Evolutionary conservation across 37 sponge, comb jelly and placozoan species (phyloP), one percentile per base, ranked within the genome.

Genomic region (Eunapius fragilis): DNA sequence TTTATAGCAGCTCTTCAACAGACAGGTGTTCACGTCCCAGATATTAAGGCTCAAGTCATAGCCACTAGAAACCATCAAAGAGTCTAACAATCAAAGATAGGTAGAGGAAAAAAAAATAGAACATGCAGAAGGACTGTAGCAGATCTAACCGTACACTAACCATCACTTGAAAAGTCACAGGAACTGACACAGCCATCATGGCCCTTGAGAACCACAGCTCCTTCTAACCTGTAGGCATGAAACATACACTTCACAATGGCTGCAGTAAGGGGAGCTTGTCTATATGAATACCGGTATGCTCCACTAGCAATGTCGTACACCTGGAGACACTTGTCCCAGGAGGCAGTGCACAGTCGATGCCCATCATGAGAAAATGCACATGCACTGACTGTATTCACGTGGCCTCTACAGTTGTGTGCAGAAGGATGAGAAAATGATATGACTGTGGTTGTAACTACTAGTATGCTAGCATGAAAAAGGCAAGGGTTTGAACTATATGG

Each of bases 171-270:
- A 74, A 89, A 95, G 49, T 50, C 47, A 87, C 98, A 96, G 36
- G 78, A 72, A 74, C 96, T 98, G 69, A 98, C 93, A 88, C 90
- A 95, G n/a, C 98, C 98, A 49, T 94, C 93, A 84, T 98, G 98
- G 30, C 83, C 82, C 23, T 73, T 32, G 41, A 98, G 82, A 31
- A 86, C 78, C 48, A 69, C 50, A n/a, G 93, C 92, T 35, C 96
- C 96, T 33, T 85, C 70, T 37, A 80, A 74, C 76, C 93, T 92
- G 36, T 1, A 50, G 0, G 26, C 69, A 72, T 38, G 25, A 7
- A 27, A 67, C 41, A 6, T 41, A 41, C 6, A 41, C 6, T 9
- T 41, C 41, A 70, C 10, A 13, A 72, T 30, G 31, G 25, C 31
- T 31, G 25, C n/a, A n/a, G n/a, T n/a, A 33, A 25, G 14, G 10